These are phyloP conservation scores for Chelonia mydas DNA, from an alignment of 2,797 vertebrate genomes.

Conservation along the genomic window DNA sequence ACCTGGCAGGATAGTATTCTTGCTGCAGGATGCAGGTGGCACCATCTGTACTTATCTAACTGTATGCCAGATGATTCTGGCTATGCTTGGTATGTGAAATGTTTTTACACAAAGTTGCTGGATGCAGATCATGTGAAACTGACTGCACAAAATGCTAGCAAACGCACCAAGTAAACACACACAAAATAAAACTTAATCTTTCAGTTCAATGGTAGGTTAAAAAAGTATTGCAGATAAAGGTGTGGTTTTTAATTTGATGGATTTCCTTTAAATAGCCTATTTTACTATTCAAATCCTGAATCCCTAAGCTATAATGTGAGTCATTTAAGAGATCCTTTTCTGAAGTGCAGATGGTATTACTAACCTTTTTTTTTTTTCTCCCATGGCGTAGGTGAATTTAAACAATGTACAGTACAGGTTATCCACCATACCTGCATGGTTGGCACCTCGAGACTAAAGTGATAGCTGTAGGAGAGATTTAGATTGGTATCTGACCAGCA, in stretches of 20 bases:
- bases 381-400: background rate
- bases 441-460: accelerated
- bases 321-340: background rate
- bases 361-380: background rate
- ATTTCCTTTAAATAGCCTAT: background rate
- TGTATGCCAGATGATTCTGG: conserved; percentile 62
- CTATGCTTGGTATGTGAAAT: conserved; percentile 56
- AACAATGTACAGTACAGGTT: accelerated
- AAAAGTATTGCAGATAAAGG: background rate
- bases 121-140: conserved; percentile 53
- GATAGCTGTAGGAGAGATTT: background rate
- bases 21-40: conserved; percentile 51
- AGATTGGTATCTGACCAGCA: background rate
- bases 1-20: conserved; percentile 52
- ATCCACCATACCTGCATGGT: background rate
- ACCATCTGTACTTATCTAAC: conserved; percentile 64
- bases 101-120: conserved; percentile 58
- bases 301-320: background rate
- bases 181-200: background rate
- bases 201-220: background rate
- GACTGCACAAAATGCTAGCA: background rate
- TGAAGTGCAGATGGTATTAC: background rate
- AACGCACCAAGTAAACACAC: background rate
- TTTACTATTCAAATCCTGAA: background rate
- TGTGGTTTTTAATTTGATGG: background rate